Percentiles rank a stretch among this genome's conserved stretches.
phyloP scores from a whole-genome alignment of 1,140 invertebrate genomes.

The Propsilocerus akamusi region DNA sequence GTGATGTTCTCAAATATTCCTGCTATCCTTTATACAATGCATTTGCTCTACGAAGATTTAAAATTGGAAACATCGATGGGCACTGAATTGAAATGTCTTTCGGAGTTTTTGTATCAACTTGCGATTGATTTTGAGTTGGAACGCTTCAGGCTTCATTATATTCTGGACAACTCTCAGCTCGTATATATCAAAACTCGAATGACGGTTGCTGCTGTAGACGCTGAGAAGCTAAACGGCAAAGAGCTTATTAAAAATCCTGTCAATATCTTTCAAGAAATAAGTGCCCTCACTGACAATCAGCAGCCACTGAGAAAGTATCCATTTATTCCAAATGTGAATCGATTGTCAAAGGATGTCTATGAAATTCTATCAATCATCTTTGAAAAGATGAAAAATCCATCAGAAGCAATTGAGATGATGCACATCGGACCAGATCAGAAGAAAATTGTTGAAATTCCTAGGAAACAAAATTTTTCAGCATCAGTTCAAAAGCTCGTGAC shows the following conservation, averaged over 20 bases:
- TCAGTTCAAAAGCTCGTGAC: not conserved
- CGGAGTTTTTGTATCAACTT: constrained; percentile 53
- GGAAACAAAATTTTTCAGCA: not conserved
- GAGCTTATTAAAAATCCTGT: constrained; percentile 40
- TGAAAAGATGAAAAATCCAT: not conserved
- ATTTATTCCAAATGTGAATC: constrained; percentile 47
- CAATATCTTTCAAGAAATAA: constrained; percentile 48
- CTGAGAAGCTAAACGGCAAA: constrained; percentile 39
- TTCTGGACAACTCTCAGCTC: constrained; percentile 56
- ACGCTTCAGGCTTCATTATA: constrained; percentile 63
- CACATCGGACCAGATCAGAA: not conserved
- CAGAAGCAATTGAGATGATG: not conserved
- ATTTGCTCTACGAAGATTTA: constrained; percentile 80
- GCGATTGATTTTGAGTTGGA: constrained; percentile 54
- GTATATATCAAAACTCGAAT: constrained; percentile 21
- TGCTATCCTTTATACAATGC: constrained; percentile 58
- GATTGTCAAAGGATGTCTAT: constrained; percentile 48
- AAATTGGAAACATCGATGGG: constrained; percentile 58
- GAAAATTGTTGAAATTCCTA: too few species aligned
- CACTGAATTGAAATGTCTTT: constrained; percentile 47
- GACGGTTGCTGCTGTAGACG: constrained; percentile 29
- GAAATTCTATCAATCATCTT: not conserved
- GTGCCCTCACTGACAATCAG: constrained; percentile 31
- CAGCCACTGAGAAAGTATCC: constrained; percentile 33
- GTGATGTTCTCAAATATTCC: constrained; percentile 55